Evolutionary conservation across 2,113 vertebrate species (phyloP).

Genomic region (Chloebia gouldiae): DNA sequence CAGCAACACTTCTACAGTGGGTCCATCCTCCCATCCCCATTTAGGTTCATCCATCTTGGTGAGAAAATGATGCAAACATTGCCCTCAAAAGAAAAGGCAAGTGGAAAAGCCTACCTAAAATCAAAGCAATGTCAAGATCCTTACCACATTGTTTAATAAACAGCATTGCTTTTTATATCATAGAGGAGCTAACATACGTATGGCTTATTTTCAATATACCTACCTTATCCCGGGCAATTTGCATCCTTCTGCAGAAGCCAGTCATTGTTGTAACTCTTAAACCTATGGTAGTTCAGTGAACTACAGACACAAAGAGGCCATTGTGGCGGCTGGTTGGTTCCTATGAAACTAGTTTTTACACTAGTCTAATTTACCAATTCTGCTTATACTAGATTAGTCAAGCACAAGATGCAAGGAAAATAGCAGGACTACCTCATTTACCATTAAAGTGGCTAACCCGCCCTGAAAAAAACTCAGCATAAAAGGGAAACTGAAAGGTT

Average conservation of each 20-base stretch:
- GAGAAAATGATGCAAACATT: background rate
- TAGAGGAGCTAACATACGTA: background rate
- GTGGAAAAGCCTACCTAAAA: background rate
- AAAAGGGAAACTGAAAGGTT: background rate
- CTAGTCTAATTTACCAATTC: background rate
- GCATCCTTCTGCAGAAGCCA: background rate
- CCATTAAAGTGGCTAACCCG: fast-evolving
- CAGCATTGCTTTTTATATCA: background rate
- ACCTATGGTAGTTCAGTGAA: background rate
- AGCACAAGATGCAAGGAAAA: background rate
- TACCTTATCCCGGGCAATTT: background rate
- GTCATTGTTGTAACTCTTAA: background rate
- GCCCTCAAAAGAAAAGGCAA: background rate
- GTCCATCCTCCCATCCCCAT: fast-evolving
- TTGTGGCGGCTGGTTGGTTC: fast-evolving
- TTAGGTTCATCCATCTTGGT: background rate
- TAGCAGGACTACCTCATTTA: fast-evolving
- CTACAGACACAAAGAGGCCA: background rate
- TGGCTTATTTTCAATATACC: background rate
- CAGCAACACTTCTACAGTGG: background rate
- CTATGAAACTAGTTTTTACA: background rate
- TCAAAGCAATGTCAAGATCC: background rate
- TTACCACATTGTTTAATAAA: background rate
- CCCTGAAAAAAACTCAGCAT: background rate
- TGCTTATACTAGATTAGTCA: background rate